phyloP scores from a whole-genome alignment of 2,113 vertebrate genomes.

The Hippocampus mohnikei region DNA sequence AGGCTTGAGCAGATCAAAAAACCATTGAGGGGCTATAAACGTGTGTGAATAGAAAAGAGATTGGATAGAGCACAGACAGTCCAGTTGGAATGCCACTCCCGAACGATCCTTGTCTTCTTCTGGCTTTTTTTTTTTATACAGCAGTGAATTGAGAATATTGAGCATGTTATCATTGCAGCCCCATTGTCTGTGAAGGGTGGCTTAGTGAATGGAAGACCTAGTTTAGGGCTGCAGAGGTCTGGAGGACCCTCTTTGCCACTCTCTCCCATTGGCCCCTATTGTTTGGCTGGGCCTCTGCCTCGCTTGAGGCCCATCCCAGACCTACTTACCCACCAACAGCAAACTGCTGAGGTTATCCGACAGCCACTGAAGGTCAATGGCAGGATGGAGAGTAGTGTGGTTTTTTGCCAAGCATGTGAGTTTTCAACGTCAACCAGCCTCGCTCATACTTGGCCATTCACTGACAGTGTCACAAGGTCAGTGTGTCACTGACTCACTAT shows the following conservation, averaged over 20 bases:
- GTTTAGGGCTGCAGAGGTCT: constrained; percentile 51
- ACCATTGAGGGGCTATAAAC: constrained; percentile 41
- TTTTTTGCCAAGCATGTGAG: not conserved
- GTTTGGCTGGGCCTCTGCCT: constrained; percentile 49
- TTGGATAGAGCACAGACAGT: constrained; percentile 52
- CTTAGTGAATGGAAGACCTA: constrained; percentile 65
- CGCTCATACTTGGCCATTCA: not conserved
- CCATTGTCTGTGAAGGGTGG: constrained; percentile 44
- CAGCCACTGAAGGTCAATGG: constrained; percentile 33
- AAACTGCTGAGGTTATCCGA: constrained; percentile 34
- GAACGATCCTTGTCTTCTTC: constrained; percentile 4
- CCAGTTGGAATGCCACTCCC: constrained; percentile 24
- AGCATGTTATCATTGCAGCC: constrained; percentile 13
- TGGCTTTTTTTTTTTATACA: constrained; percentile 4
- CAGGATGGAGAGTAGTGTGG: not conserved
- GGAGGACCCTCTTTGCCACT: constrained; percentile 50
- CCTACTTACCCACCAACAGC: constrained; percentile 54
- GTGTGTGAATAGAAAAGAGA: constrained; percentile 41
- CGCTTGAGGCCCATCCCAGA: constrained; percentile 51
- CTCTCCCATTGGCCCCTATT: constrained; percentile 49
- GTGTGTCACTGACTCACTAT: not conserved
- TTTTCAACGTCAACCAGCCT: not conserved
- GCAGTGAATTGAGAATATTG: not conserved
- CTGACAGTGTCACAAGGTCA: not conserved
- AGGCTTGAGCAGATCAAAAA: constrained; percentile 48